Conservation (phyloP, 2,113 vertebrate genomes). For the Vulpes ferrilata region DNA sequence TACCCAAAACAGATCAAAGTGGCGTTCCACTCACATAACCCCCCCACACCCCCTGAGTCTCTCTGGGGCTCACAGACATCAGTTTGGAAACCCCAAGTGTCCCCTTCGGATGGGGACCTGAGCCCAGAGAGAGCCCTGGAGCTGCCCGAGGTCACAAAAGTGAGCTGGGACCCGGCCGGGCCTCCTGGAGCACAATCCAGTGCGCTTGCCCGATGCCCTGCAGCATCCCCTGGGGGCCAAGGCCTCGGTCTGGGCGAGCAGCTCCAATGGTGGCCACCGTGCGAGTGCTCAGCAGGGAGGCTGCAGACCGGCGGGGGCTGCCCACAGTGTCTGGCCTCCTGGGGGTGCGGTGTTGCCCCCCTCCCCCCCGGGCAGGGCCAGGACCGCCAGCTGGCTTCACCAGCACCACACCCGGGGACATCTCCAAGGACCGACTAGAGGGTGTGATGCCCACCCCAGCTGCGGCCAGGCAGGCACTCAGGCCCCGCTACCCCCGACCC, state of each 20-base stretch:
- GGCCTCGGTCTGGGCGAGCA: not conserved
- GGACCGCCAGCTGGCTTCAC: not conserved
- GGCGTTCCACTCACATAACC: too few relatives aligned
- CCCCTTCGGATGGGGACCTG: not conserved
- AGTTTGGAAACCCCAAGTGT: not conserved
- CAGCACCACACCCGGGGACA: not conserved
- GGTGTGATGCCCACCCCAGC: accelerated
- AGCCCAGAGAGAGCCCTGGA: not conserved
- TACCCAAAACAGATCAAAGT: not conserved
- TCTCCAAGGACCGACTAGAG: not conserved
- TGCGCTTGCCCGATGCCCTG: accelerated
- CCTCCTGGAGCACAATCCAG: accelerated
- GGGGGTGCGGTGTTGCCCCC: not conserved
- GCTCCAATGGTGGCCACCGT: not conserved
- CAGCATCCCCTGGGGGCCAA: accelerated
- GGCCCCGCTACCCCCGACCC: not conserved
- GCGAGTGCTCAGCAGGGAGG: accelerated
- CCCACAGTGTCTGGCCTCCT: not conserved
- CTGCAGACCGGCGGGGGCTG: not conserved
- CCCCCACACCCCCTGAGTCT: too few relatives aligned
- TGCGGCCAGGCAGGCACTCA: not conserved
- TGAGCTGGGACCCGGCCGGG: not conserved
- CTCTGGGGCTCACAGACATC: not conserved
- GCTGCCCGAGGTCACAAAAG: not conserved
- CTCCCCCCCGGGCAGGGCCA: not conserved